Evolutionary conservation across 2,797 vertebrate species (phyloP), one percentile per base, ranked within the genome.

Genomic region (Geranospiza caerulescens): DNA sequence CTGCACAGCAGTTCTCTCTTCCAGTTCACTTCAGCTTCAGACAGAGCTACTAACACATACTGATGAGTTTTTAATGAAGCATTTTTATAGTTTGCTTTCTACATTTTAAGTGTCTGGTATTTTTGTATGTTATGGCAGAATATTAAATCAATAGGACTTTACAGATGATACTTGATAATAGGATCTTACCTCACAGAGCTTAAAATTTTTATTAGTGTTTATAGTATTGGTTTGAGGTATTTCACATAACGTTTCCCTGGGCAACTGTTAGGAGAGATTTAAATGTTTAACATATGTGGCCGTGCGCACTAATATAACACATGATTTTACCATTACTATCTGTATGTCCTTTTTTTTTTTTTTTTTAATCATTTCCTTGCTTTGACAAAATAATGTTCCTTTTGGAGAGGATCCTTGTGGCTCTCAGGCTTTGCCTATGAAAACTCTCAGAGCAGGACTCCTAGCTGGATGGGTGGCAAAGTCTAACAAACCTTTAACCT

Each of bases 271-370:
- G 62, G n/a, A 88, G 80, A 71, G 70, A 70, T 82, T 93, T 67
- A 90, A 90, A 97, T 92, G 80, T 87, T 89, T 93, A 95, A 91
- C 95, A 89, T 72, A 64, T 95, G 95, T 96, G 93, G 9, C 80
- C 80, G 27, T 50, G 31, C 2, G 2, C 31, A 52, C 50, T 75
- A 84, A 68, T 79, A 21, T 15, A 93, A 79, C 38, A 34, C 76
- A 47, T 76, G 75, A 92, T 87, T 96, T 97, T 95, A 56, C 73
- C 53, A 73, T 72, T 90, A 75, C n/a, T 95, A 73, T 90, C 70
- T 62, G 1, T 38, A 36, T 79, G 55, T 71, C 26, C 8, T 72
- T 53, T 71, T 40, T 33, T 87, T 89, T 82, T 70, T 45, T 45
- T 47, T 62, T 44, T 27, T 52, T 11, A 44, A 52, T 75, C 5